Evolutionary conservation across 92 coral and sea anemone species (phyloP).

Genomic region (Siderastrea radians): DNA sequence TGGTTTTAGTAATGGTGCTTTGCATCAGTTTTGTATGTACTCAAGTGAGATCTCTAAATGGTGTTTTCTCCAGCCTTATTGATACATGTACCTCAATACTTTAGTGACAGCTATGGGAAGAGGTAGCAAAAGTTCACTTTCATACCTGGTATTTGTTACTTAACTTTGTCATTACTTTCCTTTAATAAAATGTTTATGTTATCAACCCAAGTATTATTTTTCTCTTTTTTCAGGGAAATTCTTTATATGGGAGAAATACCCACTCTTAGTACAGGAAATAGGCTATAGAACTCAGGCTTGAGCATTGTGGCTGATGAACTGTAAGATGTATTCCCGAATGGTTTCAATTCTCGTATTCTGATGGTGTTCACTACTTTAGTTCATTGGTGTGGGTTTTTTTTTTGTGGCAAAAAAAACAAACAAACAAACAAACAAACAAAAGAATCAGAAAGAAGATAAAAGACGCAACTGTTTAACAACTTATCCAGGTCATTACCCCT

Average conservation of each 20-base stretch:
- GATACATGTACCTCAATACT: not conserved
- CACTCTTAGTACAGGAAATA: not conserved
- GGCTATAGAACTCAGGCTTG: slow-evolving; percentile 15
- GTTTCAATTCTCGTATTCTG: slow-evolving; percentile 2
- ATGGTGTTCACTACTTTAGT: not conserved
- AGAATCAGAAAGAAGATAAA: not conserved
- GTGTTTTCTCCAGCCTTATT: slow-evolving; percentile 1
- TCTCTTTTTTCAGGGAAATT: slow-evolving; percentile 3
- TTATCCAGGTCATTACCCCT: not conserved
- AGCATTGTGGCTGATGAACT: slow-evolving; percentile 12
- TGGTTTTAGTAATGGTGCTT: not conserved
- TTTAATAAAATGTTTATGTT: too few relatives aligned
- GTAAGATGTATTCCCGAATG: not conserved
- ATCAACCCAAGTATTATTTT: too few relatives aligned
- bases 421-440: not conserved
- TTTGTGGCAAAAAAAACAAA: not conserved
- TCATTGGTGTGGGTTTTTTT: not conserved
- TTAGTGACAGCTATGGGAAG: too few relatives aligned
- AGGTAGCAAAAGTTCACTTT: too few relatives aligned
- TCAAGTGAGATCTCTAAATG: slow-evolving; percentile 8
- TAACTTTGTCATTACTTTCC: too few relatives aligned
- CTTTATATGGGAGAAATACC: not conserved
- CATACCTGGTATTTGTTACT: too few relatives aligned
- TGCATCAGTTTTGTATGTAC: not conserved
- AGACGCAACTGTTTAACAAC: too few relatives aligned